Conservation (phyloP, 35 echinoderm and acorn worm genomes). For the Ophiothrix spiculata region DNA sequence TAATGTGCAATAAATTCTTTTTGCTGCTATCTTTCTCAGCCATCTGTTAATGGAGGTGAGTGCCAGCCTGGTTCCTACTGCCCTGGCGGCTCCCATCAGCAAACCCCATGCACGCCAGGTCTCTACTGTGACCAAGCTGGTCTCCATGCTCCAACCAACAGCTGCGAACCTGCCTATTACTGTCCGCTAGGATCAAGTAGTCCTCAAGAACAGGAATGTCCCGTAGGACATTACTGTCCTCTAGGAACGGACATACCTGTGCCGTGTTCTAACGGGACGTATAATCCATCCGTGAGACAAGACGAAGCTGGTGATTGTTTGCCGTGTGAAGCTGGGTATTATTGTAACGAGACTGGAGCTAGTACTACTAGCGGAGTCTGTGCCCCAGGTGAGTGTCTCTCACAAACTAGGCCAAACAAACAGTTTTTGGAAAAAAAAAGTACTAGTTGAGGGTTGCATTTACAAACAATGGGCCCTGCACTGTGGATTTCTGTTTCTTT, state of each 20-base stretch:
- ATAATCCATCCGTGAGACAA: conserved; percentile 72
- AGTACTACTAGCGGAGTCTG: conserved; percentile 54
- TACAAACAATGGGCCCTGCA: too few relatives aligned
- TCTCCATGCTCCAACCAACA: conserved; percentile 45
- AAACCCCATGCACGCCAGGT: conserved; percentile 53
- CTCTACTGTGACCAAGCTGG: conserved; percentile 72
- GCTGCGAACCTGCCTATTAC: conserved; percentile 90
- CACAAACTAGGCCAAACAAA: too few relatives aligned
- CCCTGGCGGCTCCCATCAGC: conserved; percentile 43
- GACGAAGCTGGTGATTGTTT: conserved; percentile 76
- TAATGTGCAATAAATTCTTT: too few relatives aligned
- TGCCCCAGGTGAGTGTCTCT: conserved; percentile 33
- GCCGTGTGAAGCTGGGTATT: conserved; percentile 74
- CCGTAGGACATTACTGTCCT: conserved; percentile 87
- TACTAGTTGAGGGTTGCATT: too few relatives aligned
- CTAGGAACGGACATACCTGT: conserved; percentile 49
- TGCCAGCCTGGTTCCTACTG: conserved; percentile 89
- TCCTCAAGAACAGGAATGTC: conserved; percentile 63
- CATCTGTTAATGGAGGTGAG: conserved; percentile 68
- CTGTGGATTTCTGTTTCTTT: conserved; percentile 67
- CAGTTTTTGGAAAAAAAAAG: too few relatives aligned
- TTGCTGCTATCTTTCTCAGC: conserved; percentile 37
- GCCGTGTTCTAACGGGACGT: conserved; percentile 92
- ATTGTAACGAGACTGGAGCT: conserved; percentile 89
- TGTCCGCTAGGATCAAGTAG: conserved; percentile 72